Base-by-base conservation (phyloP, 2,797 vertebrate species). In the Tauraco hartlaubi region DNA sequence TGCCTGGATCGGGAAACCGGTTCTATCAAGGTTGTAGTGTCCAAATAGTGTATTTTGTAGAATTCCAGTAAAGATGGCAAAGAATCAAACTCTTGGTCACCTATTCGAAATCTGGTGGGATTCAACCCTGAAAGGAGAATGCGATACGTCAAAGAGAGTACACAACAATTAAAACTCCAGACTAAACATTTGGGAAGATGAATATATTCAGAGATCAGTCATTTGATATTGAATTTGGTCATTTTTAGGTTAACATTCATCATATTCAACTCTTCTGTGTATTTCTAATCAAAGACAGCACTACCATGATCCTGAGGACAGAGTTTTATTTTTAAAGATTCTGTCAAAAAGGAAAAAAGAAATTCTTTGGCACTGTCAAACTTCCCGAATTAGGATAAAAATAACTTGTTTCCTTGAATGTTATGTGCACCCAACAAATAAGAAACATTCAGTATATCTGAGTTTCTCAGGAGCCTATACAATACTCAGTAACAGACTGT, bases 31-130 rank as follows among this genome's bases (percentile, higher is more conserved):
- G 99, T 99, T 96, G 99, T 99, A 98, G 99, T 99, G 98, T 99
- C 99, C 98, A 99, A 98, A 98, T 99, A 99, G 98, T 99, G 99
- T 97, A 99, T 99, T 98, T 99, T 99, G 97, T 99, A 99, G 98
- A 99, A 99, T 98, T 99, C 99, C 97, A 99, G 98, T 98, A 99
- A 98, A 96, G 99, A 98, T 48, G 99, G 99, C 92, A 99, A 98
- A 68, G 99, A 99, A 23, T 99, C 99, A 85, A 99, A 99, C 96
- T 99, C 99, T 98, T 99, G 99, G 98, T 99, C 99, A 61, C 99
- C 99, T 86, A 99, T 99, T 85, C 99, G 99, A 97, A 99, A 99
- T 86, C 98, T 98, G 63, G 98, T 98, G 87, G 98, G 98, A 83
- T 95, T 98, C 96, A 98, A 96, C 87, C 98, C 99, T 99, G 97